Evolutionary conservation across 2,888 invertebrate species (phyloP).

Genomic region (Philereme transversata): DNA sequence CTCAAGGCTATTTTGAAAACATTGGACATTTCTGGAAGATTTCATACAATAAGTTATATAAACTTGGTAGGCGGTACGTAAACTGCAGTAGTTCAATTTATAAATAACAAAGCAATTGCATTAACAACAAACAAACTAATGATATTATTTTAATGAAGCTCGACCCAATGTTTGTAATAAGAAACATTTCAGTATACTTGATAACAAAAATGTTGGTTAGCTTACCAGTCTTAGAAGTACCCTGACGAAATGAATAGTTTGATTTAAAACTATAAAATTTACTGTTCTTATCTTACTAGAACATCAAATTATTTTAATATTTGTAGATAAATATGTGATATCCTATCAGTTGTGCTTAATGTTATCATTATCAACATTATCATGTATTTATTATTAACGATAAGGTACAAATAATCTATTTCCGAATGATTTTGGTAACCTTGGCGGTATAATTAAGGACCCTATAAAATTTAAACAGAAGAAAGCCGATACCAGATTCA

Average conservation of each 20-base stretch:
- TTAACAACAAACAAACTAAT: slow-evolving; percentile 13
- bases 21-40: slow-evolving; percentile 57
- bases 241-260: slow-evolving; percentile 17
- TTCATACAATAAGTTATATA: not conserved
- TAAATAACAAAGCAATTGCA: too few relatives aligned
- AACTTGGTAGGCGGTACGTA: not conserved
- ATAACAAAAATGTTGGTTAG: slow-evolving; percentile 51
- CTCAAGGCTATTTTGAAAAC: slow-evolving; percentile 41
- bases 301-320: slow-evolving; percentile 25
- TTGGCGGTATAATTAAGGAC: not conserved
- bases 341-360: slow-evolving; percentile 5
- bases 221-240: slow-evolving; percentile 14
- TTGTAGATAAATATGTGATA: slow-evolving; percentile 22
- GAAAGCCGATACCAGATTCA: too few relatives aligned
- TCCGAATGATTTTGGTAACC: not conserved
- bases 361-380: slow-evolving; percentile 1
- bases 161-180: not conserved
- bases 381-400: slow-evolving; percentile 4
- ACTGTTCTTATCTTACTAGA: slow-evolving; percentile 17
- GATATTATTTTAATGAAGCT: not conserved
- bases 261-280: slow-evolving; percentile 4
- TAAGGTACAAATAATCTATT: not conserved
- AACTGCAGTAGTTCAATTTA: too few relatives aligned
- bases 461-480: too few relatives aligned
- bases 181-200: slow-evolving; percentile 42